phyloP scores from a whole-genome alignment of 2,888 invertebrate genomes.

The Dryocosmus kuriphilus region DNA sequence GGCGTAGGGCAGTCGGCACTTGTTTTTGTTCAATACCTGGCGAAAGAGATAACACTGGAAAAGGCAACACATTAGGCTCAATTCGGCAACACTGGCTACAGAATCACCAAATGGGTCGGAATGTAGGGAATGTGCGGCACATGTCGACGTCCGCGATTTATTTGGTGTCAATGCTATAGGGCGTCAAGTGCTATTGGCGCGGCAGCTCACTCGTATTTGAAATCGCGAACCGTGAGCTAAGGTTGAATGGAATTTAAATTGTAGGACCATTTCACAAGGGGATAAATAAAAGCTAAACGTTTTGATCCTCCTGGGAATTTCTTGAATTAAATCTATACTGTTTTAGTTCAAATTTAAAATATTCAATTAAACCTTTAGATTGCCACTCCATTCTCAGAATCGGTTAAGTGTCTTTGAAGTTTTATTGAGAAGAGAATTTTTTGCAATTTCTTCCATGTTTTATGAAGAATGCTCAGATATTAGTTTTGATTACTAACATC shows the following conservation, averaged over 20 bases:
- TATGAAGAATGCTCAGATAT: too few species aligned
- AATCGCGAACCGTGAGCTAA: constrained; percentile 6
- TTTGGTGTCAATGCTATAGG: constrained; percentile 59
- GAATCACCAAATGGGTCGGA: constrained; percentile 58
- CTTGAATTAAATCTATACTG: neutral
- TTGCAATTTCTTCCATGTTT: too few species aligned
- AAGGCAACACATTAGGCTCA: constrained; percentile 38
- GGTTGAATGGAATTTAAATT: constrained; percentile 13
- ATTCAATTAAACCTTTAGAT: neutral
- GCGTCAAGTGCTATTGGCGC: constrained; percentile 54
- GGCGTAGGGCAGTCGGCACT: constrained; percentile 43
- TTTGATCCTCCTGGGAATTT: neutral
- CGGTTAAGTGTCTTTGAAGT: too few species aligned
- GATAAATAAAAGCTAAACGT: neutral
- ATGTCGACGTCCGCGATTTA: constrained; percentile 58
- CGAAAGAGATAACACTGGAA: constrained; percentile 41
- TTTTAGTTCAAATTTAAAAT: neutral
- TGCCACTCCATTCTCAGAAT: too few species aligned
- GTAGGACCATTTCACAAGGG: neutral
- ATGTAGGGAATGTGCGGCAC: constrained; percentile 58
- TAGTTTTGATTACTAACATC: too few species aligned
- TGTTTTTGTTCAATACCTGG: constrained; percentile 52
- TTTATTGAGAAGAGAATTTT: too few species aligned
- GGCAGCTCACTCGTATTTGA: constrained; percentile 25
- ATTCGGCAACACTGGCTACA: constrained; percentile 26